phyloP scores from a whole-genome alignment of 2,113 vertebrate genomes.

The Dryoscopus gambensis region DNA sequence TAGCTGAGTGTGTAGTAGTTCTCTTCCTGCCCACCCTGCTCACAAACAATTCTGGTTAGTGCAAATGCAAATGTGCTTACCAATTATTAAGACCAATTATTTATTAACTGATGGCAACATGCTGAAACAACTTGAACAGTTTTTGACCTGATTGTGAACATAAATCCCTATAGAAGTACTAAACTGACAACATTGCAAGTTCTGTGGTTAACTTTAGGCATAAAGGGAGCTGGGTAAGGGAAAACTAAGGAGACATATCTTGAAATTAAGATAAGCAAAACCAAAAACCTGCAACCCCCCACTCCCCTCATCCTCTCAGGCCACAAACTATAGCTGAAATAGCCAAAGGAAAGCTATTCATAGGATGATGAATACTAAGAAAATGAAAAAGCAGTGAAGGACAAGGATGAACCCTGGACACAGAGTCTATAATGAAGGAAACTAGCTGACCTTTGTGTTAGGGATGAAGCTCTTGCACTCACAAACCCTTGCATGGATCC shows the following conservation, averaged over 20 bases:
- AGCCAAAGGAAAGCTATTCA: neutral
- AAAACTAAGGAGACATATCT: neutral
- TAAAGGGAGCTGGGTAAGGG: neutral
- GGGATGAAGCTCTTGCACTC: neutral
- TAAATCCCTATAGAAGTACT: neutral
- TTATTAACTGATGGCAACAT: neutral
- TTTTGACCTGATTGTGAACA: neutral
- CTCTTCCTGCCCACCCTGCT: neutral
- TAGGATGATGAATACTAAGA: neutral
- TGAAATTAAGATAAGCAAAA: neutral
- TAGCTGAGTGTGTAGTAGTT: neutral
- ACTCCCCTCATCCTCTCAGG: neutral
- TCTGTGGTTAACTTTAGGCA: neutral
- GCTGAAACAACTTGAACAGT: neutral
- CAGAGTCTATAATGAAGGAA: neutral
- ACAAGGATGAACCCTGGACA: neutral
- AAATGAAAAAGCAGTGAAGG: neutral
- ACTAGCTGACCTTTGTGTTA: neutral
- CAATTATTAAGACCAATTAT: neutral
- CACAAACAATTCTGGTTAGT: neutral
- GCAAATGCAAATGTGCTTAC: neutral
- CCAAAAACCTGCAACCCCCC: neutral
- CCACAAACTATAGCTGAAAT: neutral
- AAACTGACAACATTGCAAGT: neutral
- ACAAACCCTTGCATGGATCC: neutral